Evolutionary conservation across 2,888 invertebrate genomes (phyloP), one percentile per base, ranked within the genome.

Genomic region (Elaeidobius kamerunicus): DNA sequence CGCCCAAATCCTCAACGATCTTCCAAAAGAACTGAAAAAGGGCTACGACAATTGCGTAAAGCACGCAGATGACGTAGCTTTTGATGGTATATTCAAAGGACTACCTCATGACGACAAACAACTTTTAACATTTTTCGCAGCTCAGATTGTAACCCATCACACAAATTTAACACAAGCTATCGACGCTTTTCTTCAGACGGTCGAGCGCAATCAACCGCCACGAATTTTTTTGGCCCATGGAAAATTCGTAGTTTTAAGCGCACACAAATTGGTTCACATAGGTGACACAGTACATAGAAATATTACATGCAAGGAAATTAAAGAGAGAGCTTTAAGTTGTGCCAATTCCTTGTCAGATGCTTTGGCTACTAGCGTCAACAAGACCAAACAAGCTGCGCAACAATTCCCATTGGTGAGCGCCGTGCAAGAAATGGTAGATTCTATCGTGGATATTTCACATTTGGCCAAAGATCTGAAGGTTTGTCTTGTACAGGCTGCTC

Each of bases 211-310:
- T 67, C 91, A 94, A 69, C 93, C 94, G 30, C 96, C 97, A 0
- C 91, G 91, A 73, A 87, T 86, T 58, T 95, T 95, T 73, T 85
- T 96, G 44, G 91, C 92, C 11, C 91, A 94, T 70, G 91, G 92
- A 45, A 96, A 96, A 73, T 93, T 93, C 73, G 93, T 97, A 7
- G 91, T 96, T 27, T 79, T 97, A 41, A 91, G 91, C 69, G 95
- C 94, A 18, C 95, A 96, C 69, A 86, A 94, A 70, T 79, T 97
- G 67, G 91, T 97, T 15, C 89, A 91, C 69, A 94, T 95, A 56
- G 95, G 95, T 43, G 96, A 97, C 75, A 92, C 90, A 41, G 88
- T 96, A 19, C 87, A 93, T 70, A 83, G 91, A 64, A 92, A 92
- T 72, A 81, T 93, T 35, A 79, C 82, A 19, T 83, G 87, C 65